These are phyloP conservation scores for Lucinisca nassula DNA, from an alignment of 2,888 invertebrate species.

Conservation along the genomic window DNA sequence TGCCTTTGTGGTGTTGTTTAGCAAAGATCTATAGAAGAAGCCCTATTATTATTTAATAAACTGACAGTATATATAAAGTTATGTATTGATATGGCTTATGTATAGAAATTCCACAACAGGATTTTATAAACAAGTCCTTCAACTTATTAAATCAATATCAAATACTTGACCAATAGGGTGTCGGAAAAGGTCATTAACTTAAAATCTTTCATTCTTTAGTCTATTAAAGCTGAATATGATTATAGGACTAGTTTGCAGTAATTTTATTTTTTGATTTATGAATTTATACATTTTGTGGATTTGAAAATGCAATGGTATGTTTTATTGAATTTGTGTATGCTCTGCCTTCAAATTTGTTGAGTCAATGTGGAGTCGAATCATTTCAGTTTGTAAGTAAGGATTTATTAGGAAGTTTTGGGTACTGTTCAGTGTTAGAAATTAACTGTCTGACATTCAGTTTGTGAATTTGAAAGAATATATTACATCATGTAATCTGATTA, in stretches of 20 bases:
- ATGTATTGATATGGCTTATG: neutral
- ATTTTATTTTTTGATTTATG: neutral
- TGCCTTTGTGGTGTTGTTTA: no score
- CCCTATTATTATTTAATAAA: neutral
- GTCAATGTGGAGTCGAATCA: no score
- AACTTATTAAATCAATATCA: neutral
- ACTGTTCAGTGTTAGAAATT: no score
- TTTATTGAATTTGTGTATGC: neutral
- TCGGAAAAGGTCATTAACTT: neutral
- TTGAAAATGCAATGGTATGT: neutral
- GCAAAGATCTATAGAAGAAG: neutral
- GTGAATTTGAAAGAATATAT: no score
- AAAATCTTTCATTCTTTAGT: neutral
- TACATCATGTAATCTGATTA: no score
- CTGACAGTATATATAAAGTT: neutral
- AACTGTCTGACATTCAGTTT: no score
- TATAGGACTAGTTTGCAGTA: neutral
- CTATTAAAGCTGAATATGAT: neutral
- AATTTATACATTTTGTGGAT: neutral
- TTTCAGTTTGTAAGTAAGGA: no score
- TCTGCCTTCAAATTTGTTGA: no score
- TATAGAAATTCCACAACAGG: neutral
- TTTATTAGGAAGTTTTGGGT: no score
- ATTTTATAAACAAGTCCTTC: neutral
- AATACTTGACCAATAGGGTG: slow-evolving; percentile 6